Evolutionary conservation across 2,113 vertebrate genomes (phyloP).

Genomic region (Camelus bactrianus): DNA sequence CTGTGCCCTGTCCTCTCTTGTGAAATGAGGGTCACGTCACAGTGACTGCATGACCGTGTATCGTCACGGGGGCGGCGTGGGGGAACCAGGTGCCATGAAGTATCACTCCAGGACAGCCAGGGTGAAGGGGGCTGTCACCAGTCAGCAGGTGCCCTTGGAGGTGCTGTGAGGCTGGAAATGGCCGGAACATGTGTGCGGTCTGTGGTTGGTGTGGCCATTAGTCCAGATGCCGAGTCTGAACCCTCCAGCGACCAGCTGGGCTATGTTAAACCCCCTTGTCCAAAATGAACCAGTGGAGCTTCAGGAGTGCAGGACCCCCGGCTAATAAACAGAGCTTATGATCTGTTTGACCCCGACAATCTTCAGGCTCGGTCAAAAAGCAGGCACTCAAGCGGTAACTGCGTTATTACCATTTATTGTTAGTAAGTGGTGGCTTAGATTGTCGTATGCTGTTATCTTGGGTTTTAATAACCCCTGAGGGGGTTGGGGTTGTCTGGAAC

Average conservation of each 20-base stretch:
- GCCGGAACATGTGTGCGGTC: neutral
- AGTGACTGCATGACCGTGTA: fast-evolving
- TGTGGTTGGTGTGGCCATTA: neutral
- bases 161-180: neutral
- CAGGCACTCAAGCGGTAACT: fast-evolving
- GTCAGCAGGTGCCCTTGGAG: neutral
- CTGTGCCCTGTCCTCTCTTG: neutral
- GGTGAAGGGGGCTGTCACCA: neutral
- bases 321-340: fast-evolving
- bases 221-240: neutral
- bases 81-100: neutral
- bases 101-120: fast-evolving
- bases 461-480: neutral
- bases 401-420: fast-evolving
- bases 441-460: neutral
- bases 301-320: neutral
- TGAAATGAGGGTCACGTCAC: fast-evolving
- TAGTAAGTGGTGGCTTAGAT: neutral
- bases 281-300: neutral
- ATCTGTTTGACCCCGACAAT: fast-evolving
- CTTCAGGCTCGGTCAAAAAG: neutral
- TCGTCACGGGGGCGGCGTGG: neutral
- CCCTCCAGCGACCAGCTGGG: fast-evolving
- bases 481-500: neutral
- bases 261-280: too few relatives aligned